Evolutionary conservation across 2,797 vertebrate genomes (phyloP), one percentile per base, ranked within the genome.

Genomic region (Sebastes nivosus): DNA sequence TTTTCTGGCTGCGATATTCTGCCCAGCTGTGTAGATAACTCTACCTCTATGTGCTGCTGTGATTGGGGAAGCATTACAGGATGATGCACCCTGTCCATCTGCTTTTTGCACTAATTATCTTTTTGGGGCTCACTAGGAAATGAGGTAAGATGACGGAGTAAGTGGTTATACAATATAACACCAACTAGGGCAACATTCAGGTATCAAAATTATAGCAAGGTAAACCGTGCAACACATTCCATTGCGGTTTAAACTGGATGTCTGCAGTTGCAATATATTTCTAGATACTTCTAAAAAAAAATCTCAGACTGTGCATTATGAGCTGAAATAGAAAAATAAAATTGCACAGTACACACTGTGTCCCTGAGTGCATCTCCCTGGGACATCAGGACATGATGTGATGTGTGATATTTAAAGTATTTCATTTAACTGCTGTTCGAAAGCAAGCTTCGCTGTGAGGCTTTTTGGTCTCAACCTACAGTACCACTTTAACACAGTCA

Each of bases 81-180:
- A 64, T 73, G 75, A 77, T 74, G 77, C 77, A 78, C 30, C 13
- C 63, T 27, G 57, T 80, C 79, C 70, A 72, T 86, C 83, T 88
- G 88, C 72, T 87, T 84, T 84, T 84, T 82, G 54, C n/a, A 9
- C 73, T 90, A 87, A 90, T 90, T 80, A 84, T 85, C 75, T 72
- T 65, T 80, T 78, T 69, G n/a, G 22, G 61, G 50, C 65, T 46
- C 59, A 57, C 67, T 65, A 29, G 81, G 46, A 72, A 74, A 78
- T 71, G 12, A 67, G 52, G 38, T 60, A 42, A 59, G 65, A 81
- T 24, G 8, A 54, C 12, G 11, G 9, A 58, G 22, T 64, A 74
- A 76, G 71, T 36, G 22, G 29, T 87, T 80, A 77, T 29, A 75
- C 80, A 80, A 74, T 36, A 24, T 52, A 78, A 65, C 54, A 63